Evolutionary conservation across 2,113 vertebrate species (phyloP).

Genomic region (Corythoichthys intestinalis): DNA sequence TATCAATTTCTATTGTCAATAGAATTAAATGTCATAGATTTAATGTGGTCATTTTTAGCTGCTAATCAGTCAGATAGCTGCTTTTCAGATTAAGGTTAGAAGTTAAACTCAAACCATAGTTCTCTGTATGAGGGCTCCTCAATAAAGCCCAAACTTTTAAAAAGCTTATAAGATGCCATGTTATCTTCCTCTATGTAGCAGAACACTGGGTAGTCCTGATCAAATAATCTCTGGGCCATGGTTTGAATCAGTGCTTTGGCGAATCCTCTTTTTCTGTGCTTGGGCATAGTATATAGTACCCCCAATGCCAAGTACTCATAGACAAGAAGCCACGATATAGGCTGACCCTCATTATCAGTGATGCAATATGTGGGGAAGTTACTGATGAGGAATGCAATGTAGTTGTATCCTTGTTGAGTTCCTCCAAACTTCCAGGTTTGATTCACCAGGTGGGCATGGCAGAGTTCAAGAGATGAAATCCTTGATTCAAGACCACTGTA

Average conservation of each 20-base stretch:
- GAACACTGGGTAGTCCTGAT: constrained; percentile 6
- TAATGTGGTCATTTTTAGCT: no score
- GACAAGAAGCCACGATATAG: constrained; percentile 3
- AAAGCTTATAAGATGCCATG: neutral
- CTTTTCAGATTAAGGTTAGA: neutral
- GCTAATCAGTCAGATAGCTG: no score
- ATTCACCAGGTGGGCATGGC: constrained; percentile 32
- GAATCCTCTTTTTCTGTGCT: constrained; percentile 5
- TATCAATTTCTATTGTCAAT: no score
- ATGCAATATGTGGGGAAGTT: constrained; percentile 5
- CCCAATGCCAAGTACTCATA: constrained; percentile 1
- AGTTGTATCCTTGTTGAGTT: neutral
- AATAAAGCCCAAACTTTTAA: constrained; percentile 5
- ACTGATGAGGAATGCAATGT: neutral
- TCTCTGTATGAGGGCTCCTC: constrained; percentile 6
- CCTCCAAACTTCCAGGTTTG: constrained; percentile 15
- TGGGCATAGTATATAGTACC: constrained; percentile 2
- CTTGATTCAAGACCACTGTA: constrained; percentile 25
- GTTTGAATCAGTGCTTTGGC: neutral
- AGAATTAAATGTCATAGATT: no score
- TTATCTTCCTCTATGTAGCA: constrained; percentile 4
- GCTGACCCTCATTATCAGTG: constrained; percentile 1
- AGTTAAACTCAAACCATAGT: neutral
- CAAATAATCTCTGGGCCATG: neutral
- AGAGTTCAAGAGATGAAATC: constrained; percentile 43